These are phyloP conservation scores for Hestina assimilis DNA, from an alignment of 1,140 invertebrate species.

Conservation along the genomic window DNA sequence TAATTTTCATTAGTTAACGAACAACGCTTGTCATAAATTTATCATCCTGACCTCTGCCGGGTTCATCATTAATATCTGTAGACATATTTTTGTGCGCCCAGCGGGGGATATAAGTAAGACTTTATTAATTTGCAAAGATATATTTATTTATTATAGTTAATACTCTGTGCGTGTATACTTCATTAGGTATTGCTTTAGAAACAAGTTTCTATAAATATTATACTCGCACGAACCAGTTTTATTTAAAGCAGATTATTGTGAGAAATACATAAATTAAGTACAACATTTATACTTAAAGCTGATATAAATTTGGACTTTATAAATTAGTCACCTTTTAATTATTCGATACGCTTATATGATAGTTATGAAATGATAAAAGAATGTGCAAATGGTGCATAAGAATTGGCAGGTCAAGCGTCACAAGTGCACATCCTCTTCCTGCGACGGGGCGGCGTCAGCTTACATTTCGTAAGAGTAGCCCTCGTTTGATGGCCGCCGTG, in stretches of 20 bases:
- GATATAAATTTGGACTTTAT: background rate
- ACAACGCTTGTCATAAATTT: slow-evolving; percentile 30
- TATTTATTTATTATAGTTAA: background rate
- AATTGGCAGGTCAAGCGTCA: slow-evolving; percentile 21
- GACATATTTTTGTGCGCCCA: background rate
- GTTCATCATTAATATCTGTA: slow-evolving; percentile 14
- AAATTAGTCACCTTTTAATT: too few relatives aligned
- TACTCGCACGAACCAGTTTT: slow-evolving; percentile 8
- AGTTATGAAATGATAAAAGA: background rate
- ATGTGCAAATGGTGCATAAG: slow-evolving; percentile 15
- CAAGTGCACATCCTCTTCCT: slow-evolving; percentile 62
- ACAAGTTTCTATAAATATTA: slow-evolving; percentile 13
- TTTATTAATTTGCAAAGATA: slow-evolving; percentile 1
- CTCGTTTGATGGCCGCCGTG: slow-evolving; percentile 40
- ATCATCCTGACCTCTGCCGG: slow-evolving; percentile 11
- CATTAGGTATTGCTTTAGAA: slow-evolving; percentile 7
- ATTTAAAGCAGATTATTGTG: background rate
- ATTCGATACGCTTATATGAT: too few relatives aligned
- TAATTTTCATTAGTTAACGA: slow-evolving; percentile 55
- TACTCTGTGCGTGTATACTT: background rate
- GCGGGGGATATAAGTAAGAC: background rate
- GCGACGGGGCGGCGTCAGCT: slow-evolving; percentile 27
- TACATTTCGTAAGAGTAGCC: slow-evolving; percentile 62
- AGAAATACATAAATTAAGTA: slow-evolving; percentile 1
- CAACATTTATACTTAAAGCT: background rate